Percentiles rank a stretch among this genome's conserved stretches.
Evolutionary conservation across 2,888 invertebrate genomes (phyloP).

Genomic region (Agriopis leucophaearia): DNA sequence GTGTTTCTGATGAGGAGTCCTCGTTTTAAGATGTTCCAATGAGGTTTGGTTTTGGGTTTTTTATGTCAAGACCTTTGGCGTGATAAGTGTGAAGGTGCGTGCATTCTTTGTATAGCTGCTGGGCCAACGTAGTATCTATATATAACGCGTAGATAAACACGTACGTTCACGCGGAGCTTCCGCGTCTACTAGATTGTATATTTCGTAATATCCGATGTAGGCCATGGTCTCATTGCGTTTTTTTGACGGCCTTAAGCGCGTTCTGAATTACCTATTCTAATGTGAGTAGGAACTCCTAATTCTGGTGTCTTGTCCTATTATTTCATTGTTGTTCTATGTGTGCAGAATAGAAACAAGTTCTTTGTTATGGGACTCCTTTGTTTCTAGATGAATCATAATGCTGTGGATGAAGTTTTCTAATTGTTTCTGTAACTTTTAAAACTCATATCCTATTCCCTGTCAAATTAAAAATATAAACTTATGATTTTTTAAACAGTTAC

Average conservation of each 20-base stretch:
- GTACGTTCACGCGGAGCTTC: constrained; percentile 70
- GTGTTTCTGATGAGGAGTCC: constrained; percentile 56
- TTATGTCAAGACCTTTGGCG: constrained; percentile 52
- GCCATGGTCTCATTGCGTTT: constrained; percentile 84
- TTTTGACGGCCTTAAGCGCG: constrained; percentile 63
- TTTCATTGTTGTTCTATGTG: constrained; percentile 27
- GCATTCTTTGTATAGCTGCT: constrained; percentile 76
- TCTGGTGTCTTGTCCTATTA: constrained; percentile 15
- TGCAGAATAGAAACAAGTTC: constrained; percentile 22
- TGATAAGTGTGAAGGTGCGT: constrained; percentile 55
- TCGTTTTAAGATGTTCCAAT: constrained; percentile 30
- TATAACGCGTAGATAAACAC: constrained; percentile 78
- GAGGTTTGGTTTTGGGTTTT: constrained; percentile 34
- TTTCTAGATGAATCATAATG: background rate
- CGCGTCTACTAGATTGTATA: constrained; percentile 75
- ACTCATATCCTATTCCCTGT: background rate
- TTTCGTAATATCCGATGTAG: constrained; percentile 83
- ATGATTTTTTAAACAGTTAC: background rate
- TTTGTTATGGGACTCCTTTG: constrained; percentile 22
- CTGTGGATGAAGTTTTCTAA: background rate
- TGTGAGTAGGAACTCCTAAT: constrained; percentile 29
- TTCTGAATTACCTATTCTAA: constrained; percentile 22
- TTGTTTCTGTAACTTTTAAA: background rate
- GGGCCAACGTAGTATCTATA: constrained; percentile 76
- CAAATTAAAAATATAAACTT: background rate